Conservation (phyloP, 2,888 invertebrate genomes). For the Spisula subtruncata region DNA sequence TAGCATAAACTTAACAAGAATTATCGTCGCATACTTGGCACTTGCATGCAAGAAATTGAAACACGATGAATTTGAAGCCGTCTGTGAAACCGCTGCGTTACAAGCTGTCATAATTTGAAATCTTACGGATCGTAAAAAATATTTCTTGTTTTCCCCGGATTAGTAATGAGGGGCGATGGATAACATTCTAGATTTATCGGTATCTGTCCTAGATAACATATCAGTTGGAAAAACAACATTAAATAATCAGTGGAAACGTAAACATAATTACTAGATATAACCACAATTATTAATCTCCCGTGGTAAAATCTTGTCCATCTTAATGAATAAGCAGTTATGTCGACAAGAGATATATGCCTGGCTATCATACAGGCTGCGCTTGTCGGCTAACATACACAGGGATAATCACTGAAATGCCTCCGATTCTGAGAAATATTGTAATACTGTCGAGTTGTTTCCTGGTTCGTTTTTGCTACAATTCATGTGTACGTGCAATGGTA, state of each 20-base stretch:
- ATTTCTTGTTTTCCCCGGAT: background rate
- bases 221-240: slow-evolving; percentile 2
- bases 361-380: background rate
- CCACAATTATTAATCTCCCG: background rate
- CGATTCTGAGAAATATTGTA: background rate
- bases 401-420: background rate
- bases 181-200: background rate
- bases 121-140: background rate
- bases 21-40: too few relatives aligned
- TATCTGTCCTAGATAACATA: background rate
- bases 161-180: background rate
- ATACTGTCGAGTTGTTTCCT: background rate
- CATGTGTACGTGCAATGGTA: too few relatives aligned
- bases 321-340: background rate
- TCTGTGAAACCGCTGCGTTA: background rate
- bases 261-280: slow-evolving; percentile 8
- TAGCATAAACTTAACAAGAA: too few relatives aligned
- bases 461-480: background rate
- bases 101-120: background rate
- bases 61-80: background rate
- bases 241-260: slow-evolving; percentile 1
- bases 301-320: slow-evolving; percentile 17
- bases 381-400: background rate
- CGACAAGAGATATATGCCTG: background rate
- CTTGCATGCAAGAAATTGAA: background rate